phyloP scores from a whole-genome alignment of 2,113 vertebrate genomes.

The Chlorodrepanis virens region DNA sequence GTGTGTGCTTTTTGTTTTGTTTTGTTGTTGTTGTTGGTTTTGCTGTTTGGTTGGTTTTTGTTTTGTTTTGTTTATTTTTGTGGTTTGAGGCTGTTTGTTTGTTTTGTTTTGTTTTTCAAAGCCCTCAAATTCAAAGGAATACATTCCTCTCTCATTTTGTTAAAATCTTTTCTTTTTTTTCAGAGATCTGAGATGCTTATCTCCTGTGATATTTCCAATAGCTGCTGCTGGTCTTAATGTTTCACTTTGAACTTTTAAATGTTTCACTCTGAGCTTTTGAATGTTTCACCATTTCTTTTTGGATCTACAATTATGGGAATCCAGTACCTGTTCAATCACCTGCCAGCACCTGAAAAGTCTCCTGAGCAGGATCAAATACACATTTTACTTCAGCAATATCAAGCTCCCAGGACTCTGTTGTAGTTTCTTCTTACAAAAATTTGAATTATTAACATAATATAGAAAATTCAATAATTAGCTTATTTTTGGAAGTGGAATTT shows the following conservation, averaged over 20 bases:
- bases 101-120: background rate
- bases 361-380: conserved; percentile 1
- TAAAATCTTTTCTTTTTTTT: background rate
- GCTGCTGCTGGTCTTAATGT: background rate
- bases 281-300: background rate
- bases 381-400: background rate
- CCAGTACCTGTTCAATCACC: background rate
- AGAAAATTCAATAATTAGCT: background rate
- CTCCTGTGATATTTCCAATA: background rate
- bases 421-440: conserved; percentile 10
- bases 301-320: background rate
- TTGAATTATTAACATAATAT: background rate
- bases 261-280: background rate
- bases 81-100: too few species aligned
- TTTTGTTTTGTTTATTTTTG: background rate
- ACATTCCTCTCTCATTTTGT: background rate
- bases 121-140: background rate
- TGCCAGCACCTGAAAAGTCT: background rate
- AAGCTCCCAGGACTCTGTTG: background rate
- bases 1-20: background rate
- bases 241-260: background rate
- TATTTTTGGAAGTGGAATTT: background rate
- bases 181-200: background rate
- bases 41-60: background rate
- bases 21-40: background rate